These are phyloP conservation scores for Pachyramphus minor DNA, from an alignment of 2,113 vertebrate genomes.

Conservation along the genomic window DNA sequence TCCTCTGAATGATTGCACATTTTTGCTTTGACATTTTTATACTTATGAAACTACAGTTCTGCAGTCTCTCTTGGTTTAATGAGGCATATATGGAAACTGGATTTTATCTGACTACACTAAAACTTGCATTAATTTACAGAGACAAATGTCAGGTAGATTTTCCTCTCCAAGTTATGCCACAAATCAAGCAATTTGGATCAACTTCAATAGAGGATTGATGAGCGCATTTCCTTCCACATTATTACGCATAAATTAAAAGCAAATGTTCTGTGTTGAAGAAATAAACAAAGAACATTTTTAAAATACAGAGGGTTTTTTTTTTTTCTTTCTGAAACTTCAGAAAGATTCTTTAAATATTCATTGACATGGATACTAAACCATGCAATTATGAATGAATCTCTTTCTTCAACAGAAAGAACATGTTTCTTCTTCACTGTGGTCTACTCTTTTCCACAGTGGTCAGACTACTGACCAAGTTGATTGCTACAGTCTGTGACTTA, in stretches of 20 bases:
- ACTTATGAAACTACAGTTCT: neutral
- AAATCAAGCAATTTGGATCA: neutral
- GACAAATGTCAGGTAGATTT: conserved; percentile 7
- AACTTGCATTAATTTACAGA: conserved; percentile 4
- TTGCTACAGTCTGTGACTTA: neutral
- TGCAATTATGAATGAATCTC: neutral
- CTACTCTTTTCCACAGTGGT: neutral
- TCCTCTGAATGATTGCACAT: neutral
- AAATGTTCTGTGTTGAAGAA: neutral
- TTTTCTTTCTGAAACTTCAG: neutral
- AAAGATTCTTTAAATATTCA: neutral
- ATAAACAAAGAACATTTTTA: neutral
- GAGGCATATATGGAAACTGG: neutral
- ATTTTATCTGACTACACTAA: neutral
- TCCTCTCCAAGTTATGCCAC: neutral
- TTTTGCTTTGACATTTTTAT: neutral
- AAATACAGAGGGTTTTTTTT: neutral
- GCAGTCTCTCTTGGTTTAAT: neutral
- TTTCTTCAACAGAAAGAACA: neutral
- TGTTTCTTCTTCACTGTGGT: neutral
- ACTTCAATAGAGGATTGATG: neutral
- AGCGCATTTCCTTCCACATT: neutral
- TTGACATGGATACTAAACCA: neutral
- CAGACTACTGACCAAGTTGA: neutral
- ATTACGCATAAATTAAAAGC: neutral